Base-by-base conservation (phyloP, 2,797 vertebrate genomes). In the Lateolabrax maculatus region DNA sequence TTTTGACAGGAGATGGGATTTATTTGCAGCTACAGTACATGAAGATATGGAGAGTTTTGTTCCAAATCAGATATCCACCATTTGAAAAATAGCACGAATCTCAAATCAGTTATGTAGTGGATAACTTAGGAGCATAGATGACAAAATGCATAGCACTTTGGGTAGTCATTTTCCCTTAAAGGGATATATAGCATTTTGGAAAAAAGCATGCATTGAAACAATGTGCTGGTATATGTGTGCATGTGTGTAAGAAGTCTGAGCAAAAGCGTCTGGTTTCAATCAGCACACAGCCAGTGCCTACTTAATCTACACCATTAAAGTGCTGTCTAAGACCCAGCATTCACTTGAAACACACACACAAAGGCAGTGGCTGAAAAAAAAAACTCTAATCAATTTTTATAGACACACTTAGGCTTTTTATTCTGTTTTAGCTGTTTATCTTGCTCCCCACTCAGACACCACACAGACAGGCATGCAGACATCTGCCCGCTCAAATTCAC, bases 191-290 rank as follows among this genome's bases (percentile, higher is more conserved):
- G 15, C n/a, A 23, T 61, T 67, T 61, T 41, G 5, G 41, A 18
- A 29, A 68, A 61, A 63, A 41, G 55, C 37, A 58, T 34, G 65
- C 57, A 78, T 19, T 77, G 62, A 81, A 80, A 85, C 80, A 86
- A 79, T 62, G 67, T 58, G 62, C 73, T 79, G 52, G 61, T 53
- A 77, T 53, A 36, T n/a, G 34, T 66, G 66, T 60, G 67, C n/a
- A 66, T 77, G 69, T 79, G 78, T 60, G 70, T 65, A 71, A 71
- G 68, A 85, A 62, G 84, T 76, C 77, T 58, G 72, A 75, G 73
- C 56, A 58, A 84, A 77, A 60, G 71, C n/a, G 66, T 90, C 89
- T 93, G 90, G 92, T 84, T 94, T 87, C 85, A 92, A 92, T 94
- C 90, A 91, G 64, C 77, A 56, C 77, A 46, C 78, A 85, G 68